Evolutionary conservation across 2,113 vertebrate genomes (phyloP), one percentile per base, ranked within the genome.

Genomic region (Dromas ardeola): DNA sequence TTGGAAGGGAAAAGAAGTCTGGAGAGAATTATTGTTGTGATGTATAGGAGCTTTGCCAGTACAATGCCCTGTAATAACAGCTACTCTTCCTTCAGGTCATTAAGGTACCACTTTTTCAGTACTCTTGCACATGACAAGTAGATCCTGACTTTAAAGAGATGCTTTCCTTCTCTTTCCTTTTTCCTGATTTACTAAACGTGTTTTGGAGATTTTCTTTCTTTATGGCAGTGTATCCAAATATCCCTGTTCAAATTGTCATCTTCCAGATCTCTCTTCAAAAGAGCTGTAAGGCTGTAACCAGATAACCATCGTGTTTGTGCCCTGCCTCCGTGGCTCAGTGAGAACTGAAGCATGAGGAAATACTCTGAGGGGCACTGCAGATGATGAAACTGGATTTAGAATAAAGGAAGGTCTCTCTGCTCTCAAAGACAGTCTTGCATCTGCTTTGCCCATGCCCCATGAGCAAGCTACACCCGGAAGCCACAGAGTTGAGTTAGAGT

Each of bases 1-100:
- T 93, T 81, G 87, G 84, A 93, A 95, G 43, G 80, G 34, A 93
- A 94, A 32, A 90, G 45, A 94, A 93, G 58, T 88, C 87, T 93
- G 84, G 55, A 93, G 58, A 80, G 79, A 77, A 67, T 90, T 91
- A 55, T 32, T 93, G 56, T 83, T 90, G 84, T 80, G 81, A 55
- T 50, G 42, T 66, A 61, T 29, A 84, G 84, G 84, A 95, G 29
- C 25, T 78, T 91, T 80, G 93, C 66, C 84, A 88, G 74, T 55
- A 30, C 62, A 85, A 40, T 95, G 88, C 62, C 78, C 73, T 85
- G n/a, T 80, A 89, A 85, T 82, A 89, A 77, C 40, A 81, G 73
- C 53, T 65, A 55, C 67, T 76, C 78, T 77, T 93, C 76, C 72
- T 95, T 81, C 59, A 62, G 78, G 92, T 95, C 63, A 62, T 83